These are phyloP conservation scores for Barypeithes pellucidus DNA, from an alignment of 2,888 invertebrate species.

Conservation along the genomic window DNA sequence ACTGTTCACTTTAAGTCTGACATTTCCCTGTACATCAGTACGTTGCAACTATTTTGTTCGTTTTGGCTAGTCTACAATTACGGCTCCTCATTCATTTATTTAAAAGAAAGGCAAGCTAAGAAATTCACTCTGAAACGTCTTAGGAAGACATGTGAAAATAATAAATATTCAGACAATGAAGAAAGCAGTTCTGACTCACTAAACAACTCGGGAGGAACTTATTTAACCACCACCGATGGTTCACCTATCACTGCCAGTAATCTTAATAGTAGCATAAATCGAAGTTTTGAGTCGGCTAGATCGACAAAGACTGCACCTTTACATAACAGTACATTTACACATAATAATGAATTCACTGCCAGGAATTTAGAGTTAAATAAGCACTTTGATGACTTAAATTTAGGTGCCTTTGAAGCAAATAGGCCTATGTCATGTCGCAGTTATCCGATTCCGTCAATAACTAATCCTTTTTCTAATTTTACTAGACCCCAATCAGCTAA, in stretches of 20 bases:
- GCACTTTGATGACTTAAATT: conserved; percentile 47
- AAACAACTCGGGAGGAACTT: conserved; percentile 33
- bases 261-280: conserved; percentile 23
- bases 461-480: conserved; percentile 35
- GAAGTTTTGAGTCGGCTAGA: conserved; percentile 25
- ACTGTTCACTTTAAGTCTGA: conserved; percentile 44
- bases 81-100: conserved; percentile 22
- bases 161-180: conserved; percentile 33
- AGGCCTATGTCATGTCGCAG: conserved; percentile 21
- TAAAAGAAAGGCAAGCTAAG: not conserved
- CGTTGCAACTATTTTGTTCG: conserved; percentile 55
- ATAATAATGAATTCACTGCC: conserved; percentile 52
- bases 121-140: conserved; percentile 35
- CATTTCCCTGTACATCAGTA: conserved; percentile 43
- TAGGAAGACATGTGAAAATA: conserved; percentile 5
- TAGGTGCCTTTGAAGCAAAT: conserved; percentile 37
- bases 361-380: conserved; percentile 51
- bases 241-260: conserved; percentile 38
- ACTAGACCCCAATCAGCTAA: conserved; percentile 27
- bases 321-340: conserved; percentile 33
- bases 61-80: conserved; percentile 34
- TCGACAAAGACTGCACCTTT: conserved; percentile 23
- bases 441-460: conserved; percentile 14
- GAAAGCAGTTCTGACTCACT: conserved; percentile 24
- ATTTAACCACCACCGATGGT: conserved; percentile 26